These are phyloP conservation scores for Tautogolabrus adspersus DNA, from an alignment of 2,113 vertebrate genomes.

Conservation along the genomic window DNA sequence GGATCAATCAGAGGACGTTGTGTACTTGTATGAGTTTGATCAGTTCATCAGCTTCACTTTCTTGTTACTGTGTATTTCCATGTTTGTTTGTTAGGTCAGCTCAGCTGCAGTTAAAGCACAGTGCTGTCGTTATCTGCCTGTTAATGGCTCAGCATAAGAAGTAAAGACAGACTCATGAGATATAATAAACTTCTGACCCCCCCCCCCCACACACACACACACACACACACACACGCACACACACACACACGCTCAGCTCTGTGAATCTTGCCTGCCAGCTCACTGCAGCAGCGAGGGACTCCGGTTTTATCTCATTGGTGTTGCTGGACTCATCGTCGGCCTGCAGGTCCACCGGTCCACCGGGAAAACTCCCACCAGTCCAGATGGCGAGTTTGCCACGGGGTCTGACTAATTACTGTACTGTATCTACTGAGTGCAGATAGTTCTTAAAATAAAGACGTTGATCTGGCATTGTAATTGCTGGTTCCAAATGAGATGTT, in stretches of 20 bases:
- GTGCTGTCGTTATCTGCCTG: slow-evolving; percentile 14
- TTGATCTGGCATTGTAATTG: slow-evolving; percentile 18
- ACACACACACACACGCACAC: too few relatives aligned
- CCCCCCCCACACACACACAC: background rate
- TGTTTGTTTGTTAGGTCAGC: background rate
- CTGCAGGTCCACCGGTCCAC: slow-evolving; percentile 48
- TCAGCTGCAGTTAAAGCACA: background rate
- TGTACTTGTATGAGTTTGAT: background rate
- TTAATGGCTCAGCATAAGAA: slow-evolving; percentile 33
- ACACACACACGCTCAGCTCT: background rate
- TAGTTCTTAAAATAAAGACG: slow-evolving; percentile 29
- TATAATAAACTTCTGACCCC: slow-evolving; percentile 41
- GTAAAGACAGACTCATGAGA: slow-evolving; percentile 32
- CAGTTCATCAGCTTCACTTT: background rate
- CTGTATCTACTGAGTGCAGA: slow-evolving; percentile 35
- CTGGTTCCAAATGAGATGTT: slow-evolving; percentile 29
- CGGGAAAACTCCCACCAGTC: slow-evolving; percentile 58
- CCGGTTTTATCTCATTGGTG: slow-evolving; percentile 41
- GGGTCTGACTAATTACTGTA: slow-evolving; percentile 62
- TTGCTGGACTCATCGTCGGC: slow-evolving; percentile 41
- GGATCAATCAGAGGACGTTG: background rate
- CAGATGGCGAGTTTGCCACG: slow-evolving; percentile 64
- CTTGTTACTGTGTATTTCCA: background rate
- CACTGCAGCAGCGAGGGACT: slow-evolving; percentile 5
- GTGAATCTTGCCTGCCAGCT: background rate